A percentile compares a stretch with the other conserved stretches of the same genome.
These are phyloP conservation scores for Herminia tarsipennalis DNA, from an alignment of 2,888 invertebrate species.

Conservation along the genomic window DNA sequence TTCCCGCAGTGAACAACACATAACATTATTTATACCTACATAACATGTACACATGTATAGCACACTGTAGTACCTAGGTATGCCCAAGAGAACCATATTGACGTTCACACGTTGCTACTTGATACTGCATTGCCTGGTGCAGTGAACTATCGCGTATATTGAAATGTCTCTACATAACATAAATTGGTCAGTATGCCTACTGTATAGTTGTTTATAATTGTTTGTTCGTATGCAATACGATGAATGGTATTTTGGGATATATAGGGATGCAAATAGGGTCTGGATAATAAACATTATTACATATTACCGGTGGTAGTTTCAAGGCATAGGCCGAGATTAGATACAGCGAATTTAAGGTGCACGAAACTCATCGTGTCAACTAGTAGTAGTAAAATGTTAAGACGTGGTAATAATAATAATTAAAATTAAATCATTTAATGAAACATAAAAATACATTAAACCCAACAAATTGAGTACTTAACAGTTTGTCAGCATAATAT, in stretches of 20 bases:
- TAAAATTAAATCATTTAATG: too few species aligned
- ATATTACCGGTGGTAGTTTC: too few species aligned
- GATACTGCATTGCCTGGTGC: slow-evolving; percentile 19
- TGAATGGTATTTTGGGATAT: background rate
- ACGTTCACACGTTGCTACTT: slow-evolving; percentile 6
- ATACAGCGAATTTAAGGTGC: too few species aligned
- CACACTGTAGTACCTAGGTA: slow-evolving; percentile 14
- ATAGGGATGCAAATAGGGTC: too few species aligned
- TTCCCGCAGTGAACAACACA: background rate
- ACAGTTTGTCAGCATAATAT: too few species aligned
- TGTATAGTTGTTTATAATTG: background rate
- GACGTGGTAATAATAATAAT: too few species aligned
- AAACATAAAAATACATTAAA: too few species aligned
- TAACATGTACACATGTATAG: background rate
- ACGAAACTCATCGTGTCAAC: too few species aligned
- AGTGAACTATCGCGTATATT: slow-evolving; percentile 2
- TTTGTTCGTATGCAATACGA: slow-evolving; percentile 3
- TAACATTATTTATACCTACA: background rate
- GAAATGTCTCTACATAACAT: slow-evolving; percentile 10
- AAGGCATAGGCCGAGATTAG: too few species aligned
- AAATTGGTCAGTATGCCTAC: slow-evolving; percentile 6
- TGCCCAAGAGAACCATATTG: slow-evolving; percentile 30
- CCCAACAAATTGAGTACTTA: too few species aligned
- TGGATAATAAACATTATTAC: too few species aligned
- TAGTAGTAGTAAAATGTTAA: too few species aligned